Conservation (phyloP, 2,888 invertebrate genomes). For the Stomorhina lunata region DNA sequence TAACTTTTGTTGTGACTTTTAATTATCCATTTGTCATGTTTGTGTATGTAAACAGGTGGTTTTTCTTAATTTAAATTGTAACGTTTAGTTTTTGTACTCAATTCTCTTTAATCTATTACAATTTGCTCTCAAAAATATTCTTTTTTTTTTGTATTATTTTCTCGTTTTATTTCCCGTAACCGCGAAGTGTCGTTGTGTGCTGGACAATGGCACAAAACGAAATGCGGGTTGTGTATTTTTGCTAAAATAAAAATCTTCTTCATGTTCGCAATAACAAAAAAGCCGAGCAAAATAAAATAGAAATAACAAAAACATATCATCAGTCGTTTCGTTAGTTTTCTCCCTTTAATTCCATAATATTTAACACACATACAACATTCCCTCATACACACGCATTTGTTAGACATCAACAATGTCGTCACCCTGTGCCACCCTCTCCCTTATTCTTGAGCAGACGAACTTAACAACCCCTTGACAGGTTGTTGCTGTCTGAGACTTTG, state of each 20-base stretch:
- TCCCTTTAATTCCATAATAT: slow-evolving; percentile 2
- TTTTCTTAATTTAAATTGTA: slow-evolving; percentile 29
- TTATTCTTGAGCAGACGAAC: background rate
- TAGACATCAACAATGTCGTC: background rate
- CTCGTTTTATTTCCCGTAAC: slow-evolving; percentile 1
- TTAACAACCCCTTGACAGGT: slow-evolving; percentile 31
- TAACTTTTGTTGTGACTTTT: slow-evolving; percentile 5
- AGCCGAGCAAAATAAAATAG: slow-evolving; percentile 28
- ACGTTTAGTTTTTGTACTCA: background rate
- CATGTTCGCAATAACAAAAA: slow-evolving; percentile 20
- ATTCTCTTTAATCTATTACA: slow-evolving; percentile 28
- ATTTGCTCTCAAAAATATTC: background rate
- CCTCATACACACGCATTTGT: background rate
- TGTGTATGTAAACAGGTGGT: slow-evolving; percentile 39
- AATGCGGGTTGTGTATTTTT: slow-evolving; percentile 55
- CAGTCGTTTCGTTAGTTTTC: slow-evolving; percentile 30
- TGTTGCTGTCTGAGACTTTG: slow-evolving; percentile 9
- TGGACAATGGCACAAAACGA: slow-evolving; percentile 56
- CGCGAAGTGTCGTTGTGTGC: slow-evolving; percentile 47
- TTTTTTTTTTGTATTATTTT: background rate
- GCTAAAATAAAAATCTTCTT: slow-evolving; percentile 44
- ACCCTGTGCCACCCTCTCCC: slow-evolving; percentile 17
- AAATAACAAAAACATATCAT: background rate
- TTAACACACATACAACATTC: background rate
- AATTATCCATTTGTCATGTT: background rate